Base-by-base conservation (phyloP, 1,140 invertebrate genomes). In the Anthonomus grandis region DNA sequence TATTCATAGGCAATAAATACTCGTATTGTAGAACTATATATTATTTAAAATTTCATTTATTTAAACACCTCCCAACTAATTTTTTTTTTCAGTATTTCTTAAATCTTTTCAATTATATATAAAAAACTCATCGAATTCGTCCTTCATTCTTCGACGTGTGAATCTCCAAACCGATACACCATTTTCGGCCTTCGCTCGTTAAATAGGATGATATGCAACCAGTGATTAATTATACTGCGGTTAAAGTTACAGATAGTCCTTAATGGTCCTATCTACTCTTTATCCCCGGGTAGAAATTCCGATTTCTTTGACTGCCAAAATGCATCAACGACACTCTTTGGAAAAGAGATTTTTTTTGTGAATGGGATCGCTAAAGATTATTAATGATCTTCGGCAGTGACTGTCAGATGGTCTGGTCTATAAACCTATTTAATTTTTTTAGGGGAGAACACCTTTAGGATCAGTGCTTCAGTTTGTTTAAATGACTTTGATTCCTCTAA, bases 201-300 rank as follows among this genome's bases (percentile, higher is more conserved):
- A 60, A 60, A 55, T 50, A 53, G 58, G 58, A 60, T 60, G 58
- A 60, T 55, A 60, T 60, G 58, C 55, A 50, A 47, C 50, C 23
- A 42, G 31, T 60, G 58, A 60, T 60, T 60, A 60, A 60, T 60
- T 47, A 36, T 42, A 8, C 27, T 60, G 51, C 46, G 51, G 58
- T 60, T 51, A 27, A 21, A 31, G 51, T 50, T 34, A 60, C 49
- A 60, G 58, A 60, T 60, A 55, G 58, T 25, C 37, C 47, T 47
- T 60, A 60, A 60, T 60, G 53, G 58, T 49, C 34, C 46, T n/a
- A n/a, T n/a, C n/a, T 46, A 49, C 27, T 31, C 51, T 53, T 49
- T 47, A 54, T 45, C 19, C 42, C 52, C 19, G 52, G 24, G 24
- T 34, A 37, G 12, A 12, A 36, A 31, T 31, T 52, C 42, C 15